These are phyloP conservation scores for Tamandua tetradactyla DNA, from an alignment of 2,797 vertebrate species.

Conservation along the genomic window DNA sequence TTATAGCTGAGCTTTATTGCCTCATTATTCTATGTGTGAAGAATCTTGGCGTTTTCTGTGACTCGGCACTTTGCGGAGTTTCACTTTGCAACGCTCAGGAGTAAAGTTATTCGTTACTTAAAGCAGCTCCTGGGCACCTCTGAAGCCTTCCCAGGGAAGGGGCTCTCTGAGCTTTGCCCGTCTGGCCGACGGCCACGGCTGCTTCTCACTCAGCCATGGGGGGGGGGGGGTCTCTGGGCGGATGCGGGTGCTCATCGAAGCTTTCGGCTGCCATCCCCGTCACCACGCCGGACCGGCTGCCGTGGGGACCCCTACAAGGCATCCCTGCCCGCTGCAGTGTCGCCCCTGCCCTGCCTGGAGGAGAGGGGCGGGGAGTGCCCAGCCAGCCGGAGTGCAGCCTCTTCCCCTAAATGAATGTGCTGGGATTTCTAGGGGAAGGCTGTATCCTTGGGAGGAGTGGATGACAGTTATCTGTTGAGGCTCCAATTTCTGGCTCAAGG, in stretches of 20 bases:
- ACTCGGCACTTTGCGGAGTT: conserved; percentile 83
- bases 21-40: conserved; percentile 80
- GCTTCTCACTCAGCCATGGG: background rate
- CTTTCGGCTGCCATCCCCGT: background rate
- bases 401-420: background rate
- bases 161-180: background rate
- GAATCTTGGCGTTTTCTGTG: conserved; percentile 81
- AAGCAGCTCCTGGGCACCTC: background rate
- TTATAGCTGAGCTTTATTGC: conserved; percentile 86
- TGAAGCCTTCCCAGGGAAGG: conserved; percentile 45
- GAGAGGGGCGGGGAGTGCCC: background rate
- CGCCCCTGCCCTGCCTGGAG: too few species aligned
- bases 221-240: background rate
- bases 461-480: background rate
- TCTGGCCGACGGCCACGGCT: background rate
- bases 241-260: background rate
- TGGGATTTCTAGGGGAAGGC: background rate
- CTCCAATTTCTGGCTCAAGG: conserved; percentile 30
- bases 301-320: too few species aligned
- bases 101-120: conserved; percentile 68
- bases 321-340: background rate
- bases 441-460: background rate
- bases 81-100: conserved; percentile 71
- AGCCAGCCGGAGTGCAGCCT: background rate
- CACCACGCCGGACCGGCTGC: background rate